Evolutionary conservation across 2,113 vertebrate species (phyloP).

Genomic region (Cynoglossus semilaevis): DNA sequence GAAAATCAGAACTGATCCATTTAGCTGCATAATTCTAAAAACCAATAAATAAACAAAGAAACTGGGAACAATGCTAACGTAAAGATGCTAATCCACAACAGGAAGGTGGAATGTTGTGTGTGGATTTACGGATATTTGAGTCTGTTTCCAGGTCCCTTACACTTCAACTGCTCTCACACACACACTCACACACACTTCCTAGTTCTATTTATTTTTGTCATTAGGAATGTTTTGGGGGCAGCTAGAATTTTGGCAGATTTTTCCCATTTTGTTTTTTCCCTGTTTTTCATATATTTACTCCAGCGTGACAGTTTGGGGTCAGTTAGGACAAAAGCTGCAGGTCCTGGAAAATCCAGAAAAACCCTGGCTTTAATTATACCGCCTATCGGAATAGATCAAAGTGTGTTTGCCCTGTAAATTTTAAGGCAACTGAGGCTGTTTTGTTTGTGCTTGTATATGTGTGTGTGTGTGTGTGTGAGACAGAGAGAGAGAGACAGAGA

Average conservation of each 20-base stretch:
- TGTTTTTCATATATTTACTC: conserved; percentile 49
- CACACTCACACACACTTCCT: no score
- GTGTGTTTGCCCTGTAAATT: conserved; percentile 24
- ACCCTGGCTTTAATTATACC: conserved; percentile 55
- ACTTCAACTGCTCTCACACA: conserved; percentile 19
- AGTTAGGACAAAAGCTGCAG: conserved; percentile 54
- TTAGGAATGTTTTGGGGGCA: conserved; percentile 34
- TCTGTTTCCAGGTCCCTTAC: no score
- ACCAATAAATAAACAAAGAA: no score
- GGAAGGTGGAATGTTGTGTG: no score
- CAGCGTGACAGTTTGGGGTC: conserved; percentile 62
- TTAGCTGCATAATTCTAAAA: no score
- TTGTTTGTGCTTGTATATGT: conserved; percentile 29
- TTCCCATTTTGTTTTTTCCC: conserved; percentile 4
- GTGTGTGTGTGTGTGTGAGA: conserved; percentile 8
- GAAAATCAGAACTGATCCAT: no score
- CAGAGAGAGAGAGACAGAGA: no score
- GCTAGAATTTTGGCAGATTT: conserved; percentile 40
- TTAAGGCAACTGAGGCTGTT: conserved; percentile 16
- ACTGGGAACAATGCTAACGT: no score
- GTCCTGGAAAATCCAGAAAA: conserved; percentile 2
- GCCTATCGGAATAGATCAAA: conserved; percentile 28
- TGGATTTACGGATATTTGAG: no score
- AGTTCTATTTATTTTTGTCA: conserved; percentile 31
- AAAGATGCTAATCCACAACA: no score